phyloP scores from a whole-genome alignment of 2,888 invertebrate genomes.

The Cordylochernes scorpioides region DNA sequence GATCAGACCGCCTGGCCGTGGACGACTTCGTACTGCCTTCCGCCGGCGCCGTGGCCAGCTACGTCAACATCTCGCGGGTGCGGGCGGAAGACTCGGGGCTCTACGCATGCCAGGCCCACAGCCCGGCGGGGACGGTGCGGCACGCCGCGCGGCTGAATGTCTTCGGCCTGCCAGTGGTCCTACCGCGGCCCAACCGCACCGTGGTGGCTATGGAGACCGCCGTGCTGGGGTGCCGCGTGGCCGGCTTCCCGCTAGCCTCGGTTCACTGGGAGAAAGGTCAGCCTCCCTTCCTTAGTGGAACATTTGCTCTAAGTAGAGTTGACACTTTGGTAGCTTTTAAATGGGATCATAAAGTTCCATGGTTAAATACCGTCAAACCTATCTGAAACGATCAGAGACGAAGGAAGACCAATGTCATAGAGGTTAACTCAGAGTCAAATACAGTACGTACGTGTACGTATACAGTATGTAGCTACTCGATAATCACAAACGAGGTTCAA shows the following conservation, averaged over 20 bases:
- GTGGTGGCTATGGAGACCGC: slow-evolving; percentile 51
- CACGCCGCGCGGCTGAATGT: slow-evolving; percentile 18
- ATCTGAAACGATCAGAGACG: too few relatives aligned
- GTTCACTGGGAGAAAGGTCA: slow-evolving; percentile 49
- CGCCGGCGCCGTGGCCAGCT: slow-evolving; percentile 18
- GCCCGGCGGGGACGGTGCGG: slow-evolving; percentile 17
- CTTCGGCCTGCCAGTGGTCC: slow-evolving; percentile 25
- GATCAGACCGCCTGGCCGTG: background rate
- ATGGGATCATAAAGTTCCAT: too few relatives aligned
- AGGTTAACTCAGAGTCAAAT: too few relatives aligned
- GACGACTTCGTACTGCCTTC: background rate
- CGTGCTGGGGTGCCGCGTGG: slow-evolving; percentile 48
- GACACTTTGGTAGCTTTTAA: too few relatives aligned
- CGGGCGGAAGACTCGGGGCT: slow-evolving; percentile 20
- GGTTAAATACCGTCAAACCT: too few relatives aligned
- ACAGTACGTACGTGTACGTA: too few relatives aligned
- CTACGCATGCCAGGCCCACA: slow-evolving; percentile 19
- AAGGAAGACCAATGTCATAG: too few relatives aligned
- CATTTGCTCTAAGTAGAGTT: too few relatives aligned
- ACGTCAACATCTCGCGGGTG: slow-evolving; percentile 20
- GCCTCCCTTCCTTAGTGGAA: too few relatives aligned
- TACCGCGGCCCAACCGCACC: slow-evolving; percentile 28
- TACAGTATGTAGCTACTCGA: too few relatives aligned
- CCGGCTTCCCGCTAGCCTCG: slow-evolving; percentile 52
- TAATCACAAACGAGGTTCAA: too few relatives aligned